These are phyloP conservation scores for Ageneiosus marmoratus DNA, from an alignment of 2,113 vertebrate genomes.

Conservation along the genomic window DNA sequence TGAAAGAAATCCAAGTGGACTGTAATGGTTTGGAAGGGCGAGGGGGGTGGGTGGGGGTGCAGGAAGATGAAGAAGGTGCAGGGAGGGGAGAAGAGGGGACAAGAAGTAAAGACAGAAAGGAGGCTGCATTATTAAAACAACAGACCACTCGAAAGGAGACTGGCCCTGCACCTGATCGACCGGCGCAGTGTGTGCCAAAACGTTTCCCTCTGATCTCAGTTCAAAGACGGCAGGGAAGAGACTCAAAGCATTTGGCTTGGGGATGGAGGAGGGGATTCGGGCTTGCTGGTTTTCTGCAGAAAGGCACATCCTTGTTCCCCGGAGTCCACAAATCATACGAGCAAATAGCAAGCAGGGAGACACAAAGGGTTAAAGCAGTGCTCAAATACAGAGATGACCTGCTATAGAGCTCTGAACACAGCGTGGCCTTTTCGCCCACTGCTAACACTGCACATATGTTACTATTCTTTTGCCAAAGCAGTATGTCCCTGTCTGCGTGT, in stretches of 20 bases:
- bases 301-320: conserved; percentile 64
- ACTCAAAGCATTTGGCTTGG: conserved; percentile 71
- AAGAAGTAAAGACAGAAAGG: conserved; percentile 20
- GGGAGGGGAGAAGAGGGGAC: conserved; percentile 22
- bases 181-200: conserved; percentile 67
- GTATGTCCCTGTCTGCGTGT: neutral
- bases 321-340: conserved; percentile 71
- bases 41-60: neutral
- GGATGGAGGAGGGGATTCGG: conserved; percentile 51
- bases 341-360: conserved; percentile 57
- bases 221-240: conserved; percentile 76
- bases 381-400: conserved; percentile 48
- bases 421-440: conserved; percentile 9
- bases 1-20: conserved; percentile 47
- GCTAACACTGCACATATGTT: conserved; percentile 26
- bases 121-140: conserved; percentile 62
- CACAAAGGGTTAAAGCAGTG: conserved; percentile 49
- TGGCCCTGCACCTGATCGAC: conserved; percentile 69
- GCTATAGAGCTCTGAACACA: conserved; percentile 20
- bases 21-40: conserved; percentile 51
- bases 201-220: conserved; percentile 73
- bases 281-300: conserved; percentile 61
- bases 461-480: conserved; percentile 13
- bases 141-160: conserved; percentile 62
- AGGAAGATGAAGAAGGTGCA: conserved; percentile 29